Conservation (phyloP, 2,113 vertebrate genomes). For the Irena cyanogastra region DNA sequence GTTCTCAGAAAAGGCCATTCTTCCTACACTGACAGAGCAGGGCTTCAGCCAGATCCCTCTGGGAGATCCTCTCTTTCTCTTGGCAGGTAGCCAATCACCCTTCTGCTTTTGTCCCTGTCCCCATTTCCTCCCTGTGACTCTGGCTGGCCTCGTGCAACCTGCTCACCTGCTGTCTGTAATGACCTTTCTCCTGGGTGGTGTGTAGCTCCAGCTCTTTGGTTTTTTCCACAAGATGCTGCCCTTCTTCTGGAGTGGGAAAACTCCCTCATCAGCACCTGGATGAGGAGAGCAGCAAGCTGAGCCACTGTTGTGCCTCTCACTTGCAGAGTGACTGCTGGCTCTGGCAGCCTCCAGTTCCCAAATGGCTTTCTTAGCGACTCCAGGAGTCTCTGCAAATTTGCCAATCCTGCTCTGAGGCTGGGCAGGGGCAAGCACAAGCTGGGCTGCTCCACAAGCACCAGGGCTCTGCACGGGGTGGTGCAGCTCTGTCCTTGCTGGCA, state of each 20-base stretch:
- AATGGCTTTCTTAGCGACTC: background rate
- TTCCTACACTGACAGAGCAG: background rate
- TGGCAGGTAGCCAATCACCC: background rate
- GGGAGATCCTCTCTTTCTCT: background rate
- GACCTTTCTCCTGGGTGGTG: constrained; percentile 43
- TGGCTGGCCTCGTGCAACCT: background rate
- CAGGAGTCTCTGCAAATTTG: background rate
- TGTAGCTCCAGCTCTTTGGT: constrained; percentile 64
- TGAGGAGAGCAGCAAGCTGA: background rate
- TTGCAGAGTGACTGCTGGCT: background rate
- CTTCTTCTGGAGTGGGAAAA: constrained; percentile 69
- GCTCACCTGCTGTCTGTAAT: constrained; percentile 67
- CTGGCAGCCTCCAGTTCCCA: background rate
- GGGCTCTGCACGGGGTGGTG: background rate
- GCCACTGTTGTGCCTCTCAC: background rate
- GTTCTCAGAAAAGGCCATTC: background rate
- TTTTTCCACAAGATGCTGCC: constrained; percentile 59
- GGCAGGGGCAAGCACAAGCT: background rate
- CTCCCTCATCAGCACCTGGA: constrained; percentile 65
- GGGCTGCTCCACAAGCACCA: background rate
- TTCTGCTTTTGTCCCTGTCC: background rate
- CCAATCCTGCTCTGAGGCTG: background rate
- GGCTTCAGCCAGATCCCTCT: background rate
- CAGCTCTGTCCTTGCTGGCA: background rate
- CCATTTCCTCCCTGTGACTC: background rate